These are phyloP conservation scores for Meloidogyne floridensis DNA, from an alignment of 1,140 invertebrate genomes.

Conservation along the genomic window DNA sequence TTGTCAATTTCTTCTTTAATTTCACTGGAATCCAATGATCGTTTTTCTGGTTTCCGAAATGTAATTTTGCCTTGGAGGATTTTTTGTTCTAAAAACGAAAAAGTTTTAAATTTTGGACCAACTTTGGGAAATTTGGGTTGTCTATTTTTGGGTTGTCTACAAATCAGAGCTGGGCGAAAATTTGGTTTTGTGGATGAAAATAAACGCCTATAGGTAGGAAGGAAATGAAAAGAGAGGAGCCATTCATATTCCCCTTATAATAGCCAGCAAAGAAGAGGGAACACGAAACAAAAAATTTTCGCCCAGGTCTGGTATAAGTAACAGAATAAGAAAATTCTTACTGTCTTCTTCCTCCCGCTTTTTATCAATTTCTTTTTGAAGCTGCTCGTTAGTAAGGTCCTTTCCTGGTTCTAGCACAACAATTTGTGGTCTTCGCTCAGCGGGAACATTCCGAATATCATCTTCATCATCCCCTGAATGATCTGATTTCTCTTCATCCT, in stretches of 20 bases:
- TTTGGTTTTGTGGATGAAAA: too few species aligned
- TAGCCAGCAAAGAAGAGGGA: too few species aligned
- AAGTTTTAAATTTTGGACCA: constrained; percentile 10
- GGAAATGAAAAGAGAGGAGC: too few species aligned
- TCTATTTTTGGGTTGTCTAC: too few species aligned
- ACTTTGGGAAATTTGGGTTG: neutral
- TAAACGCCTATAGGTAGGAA: too few species aligned
- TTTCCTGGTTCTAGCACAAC: constrained; percentile 51
- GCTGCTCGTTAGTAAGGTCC: constrained; percentile 48
- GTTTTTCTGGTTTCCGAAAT: constrained; percentile 58
- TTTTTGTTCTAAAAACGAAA: constrained; percentile 48
- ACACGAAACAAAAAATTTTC: too few species aligned
- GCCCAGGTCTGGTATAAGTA: too few species aligned
- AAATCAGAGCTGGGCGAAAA: too few species aligned
- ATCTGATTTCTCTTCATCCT: constrained; percentile 32
- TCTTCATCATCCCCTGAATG: constrained; percentile 42
- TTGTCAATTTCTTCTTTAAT: constrained; percentile 16
- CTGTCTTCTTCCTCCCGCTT: constrained; percentile 54
- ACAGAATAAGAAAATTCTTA: too few species aligned
- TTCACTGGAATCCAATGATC: constrained; percentile 4
- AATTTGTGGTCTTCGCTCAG: constrained; percentile 55
- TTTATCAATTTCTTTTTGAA: constrained; percentile 53
- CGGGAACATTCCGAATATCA: constrained; percentile 51
- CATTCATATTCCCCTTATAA: too few species aligned
- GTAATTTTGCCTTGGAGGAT: constrained; percentile 56